phyloP scores from a whole-genome alignment of 2,797 vertebrate species.

The Tragopan temminckii region DNA sequence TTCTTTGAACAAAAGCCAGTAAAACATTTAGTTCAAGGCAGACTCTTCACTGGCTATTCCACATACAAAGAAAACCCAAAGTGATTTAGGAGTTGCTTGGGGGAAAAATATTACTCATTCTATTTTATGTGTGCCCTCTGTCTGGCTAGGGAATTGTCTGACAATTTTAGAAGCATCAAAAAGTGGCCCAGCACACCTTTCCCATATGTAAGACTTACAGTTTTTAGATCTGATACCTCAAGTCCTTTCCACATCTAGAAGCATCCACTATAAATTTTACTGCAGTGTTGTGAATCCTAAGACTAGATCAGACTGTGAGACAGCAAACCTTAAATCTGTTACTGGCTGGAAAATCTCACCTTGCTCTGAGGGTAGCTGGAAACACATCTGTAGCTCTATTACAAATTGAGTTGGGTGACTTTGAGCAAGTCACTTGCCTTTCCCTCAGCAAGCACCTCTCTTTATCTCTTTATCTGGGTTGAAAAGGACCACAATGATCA shows the following conservation, averaged over 20 bases:
- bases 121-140: not conserved
- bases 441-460: not conserved
- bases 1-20: not conserved
- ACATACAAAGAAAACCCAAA: not conserved
- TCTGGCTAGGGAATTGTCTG: not conserved
- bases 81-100: not conserved
- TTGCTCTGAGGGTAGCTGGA: not conserved
- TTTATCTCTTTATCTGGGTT: not conserved
- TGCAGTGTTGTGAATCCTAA: not conserved
- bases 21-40: not conserved
- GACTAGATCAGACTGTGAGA: not conserved
- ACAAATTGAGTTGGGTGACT: not conserved
- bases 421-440: not conserved
- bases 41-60: not conserved
- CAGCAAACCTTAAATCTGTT: conserved; percentile 53
- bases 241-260: not conserved
- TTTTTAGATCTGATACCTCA: not conserved
- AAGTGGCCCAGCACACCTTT: not conserved
- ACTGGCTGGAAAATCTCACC: not conserved
- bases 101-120: not conserved
- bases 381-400: not conserved
- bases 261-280: conserved; percentile 27
- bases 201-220: not conserved
- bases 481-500: no score
- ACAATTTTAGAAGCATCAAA: not conserved